phyloP scores from a whole-genome alignment of 2,113 vertebrate genomes.

The Festucalex cinctus region DNA sequence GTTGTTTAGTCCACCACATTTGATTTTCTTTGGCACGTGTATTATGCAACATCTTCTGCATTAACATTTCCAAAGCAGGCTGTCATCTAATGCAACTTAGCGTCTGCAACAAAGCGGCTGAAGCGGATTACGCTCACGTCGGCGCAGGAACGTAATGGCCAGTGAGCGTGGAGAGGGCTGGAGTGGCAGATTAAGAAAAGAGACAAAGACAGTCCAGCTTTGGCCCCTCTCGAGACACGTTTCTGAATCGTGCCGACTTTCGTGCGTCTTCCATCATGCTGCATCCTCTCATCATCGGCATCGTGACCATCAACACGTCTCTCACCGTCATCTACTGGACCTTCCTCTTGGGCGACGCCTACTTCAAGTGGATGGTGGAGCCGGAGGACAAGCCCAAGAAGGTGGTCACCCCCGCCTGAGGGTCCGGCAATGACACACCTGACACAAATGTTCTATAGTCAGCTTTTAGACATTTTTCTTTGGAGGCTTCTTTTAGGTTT shows the following conservation, averaged over 20 bases:
- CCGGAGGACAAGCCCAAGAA: conserved; percentile 56
- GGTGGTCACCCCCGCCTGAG: conserved; percentile 52
- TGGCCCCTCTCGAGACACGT: conserved; percentile 21
- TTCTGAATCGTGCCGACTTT: not conserved
- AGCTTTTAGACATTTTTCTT: conserved; percentile 41
- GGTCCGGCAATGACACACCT: conserved; percentile 25
- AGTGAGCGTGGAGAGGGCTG: conserved; percentile 38
- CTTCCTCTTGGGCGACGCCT: conserved; percentile 56
- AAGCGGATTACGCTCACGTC: conserved; percentile 63
- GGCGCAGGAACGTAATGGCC: conserved; percentile 55
- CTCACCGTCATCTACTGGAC: conserved; percentile 62
- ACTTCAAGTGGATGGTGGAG: conserved; percentile 51
- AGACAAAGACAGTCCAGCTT: conserved; percentile 14
- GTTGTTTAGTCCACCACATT: not conserved
- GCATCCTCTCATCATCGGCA: conserved; percentile 65
- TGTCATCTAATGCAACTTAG: conserved; percentile 55
- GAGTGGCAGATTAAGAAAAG: conserved; percentile 18
- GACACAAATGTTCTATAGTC: conserved; percentile 22
- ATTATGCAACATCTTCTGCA: conserved; percentile 26
- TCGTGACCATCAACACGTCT: conserved; percentile 58
- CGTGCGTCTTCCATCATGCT: conserved; percentile 45
- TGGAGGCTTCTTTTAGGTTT: conserved; percentile 18
- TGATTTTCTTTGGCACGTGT: not conserved
- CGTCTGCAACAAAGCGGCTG: conserved; percentile 60
- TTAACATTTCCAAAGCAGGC: conserved; percentile 27